phyloP scores from a whole-genome alignment of 2,113 vertebrate species.

The Urocynchramus pylzowi region DNA sequence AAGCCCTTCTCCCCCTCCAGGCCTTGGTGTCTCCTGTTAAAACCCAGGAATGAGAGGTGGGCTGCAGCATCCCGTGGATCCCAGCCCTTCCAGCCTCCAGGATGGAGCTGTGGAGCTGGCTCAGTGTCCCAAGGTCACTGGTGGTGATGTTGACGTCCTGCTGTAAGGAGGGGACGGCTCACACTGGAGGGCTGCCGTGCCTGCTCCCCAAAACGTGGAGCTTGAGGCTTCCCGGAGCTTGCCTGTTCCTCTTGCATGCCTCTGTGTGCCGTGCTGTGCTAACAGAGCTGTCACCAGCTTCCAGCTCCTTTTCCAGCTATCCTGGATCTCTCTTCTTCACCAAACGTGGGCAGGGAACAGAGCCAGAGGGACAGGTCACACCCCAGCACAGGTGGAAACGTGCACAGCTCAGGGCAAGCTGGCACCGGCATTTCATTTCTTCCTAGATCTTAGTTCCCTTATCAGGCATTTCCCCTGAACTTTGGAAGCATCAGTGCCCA shows the following conservation, averaged over 20 bases:
- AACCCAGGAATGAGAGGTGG: not conserved
- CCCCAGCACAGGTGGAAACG: fast-evolving
- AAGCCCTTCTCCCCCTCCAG: not conserved
- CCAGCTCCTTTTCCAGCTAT: not conserved
- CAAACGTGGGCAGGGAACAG: not conserved
- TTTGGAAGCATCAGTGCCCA: not conserved
- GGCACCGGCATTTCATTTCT: not conserved
- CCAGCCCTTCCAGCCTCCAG: not conserved
- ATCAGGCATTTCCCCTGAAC: not conserved
- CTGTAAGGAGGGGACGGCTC: not conserved
- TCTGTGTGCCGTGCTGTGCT: constrained; percentile 40
- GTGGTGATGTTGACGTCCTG: not conserved
- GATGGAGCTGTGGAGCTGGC: not conserved
- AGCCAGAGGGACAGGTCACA: not conserved
- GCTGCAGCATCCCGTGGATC: not conserved
- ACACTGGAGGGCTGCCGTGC: not conserved
- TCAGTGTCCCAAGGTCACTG: not conserved
- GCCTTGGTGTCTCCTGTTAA: not conserved
- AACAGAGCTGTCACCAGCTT: constrained; percentile 22
- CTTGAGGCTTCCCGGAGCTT: not conserved
- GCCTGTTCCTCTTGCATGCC: constrained; percentile 34
- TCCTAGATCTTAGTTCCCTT: not conserved
- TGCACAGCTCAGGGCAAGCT: not conserved
- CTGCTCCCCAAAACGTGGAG: not conserved
- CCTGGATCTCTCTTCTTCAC: not conserved